Conservation (phyloP, 2,888 invertebrate genomes). For the Arge pagana region DNA sequence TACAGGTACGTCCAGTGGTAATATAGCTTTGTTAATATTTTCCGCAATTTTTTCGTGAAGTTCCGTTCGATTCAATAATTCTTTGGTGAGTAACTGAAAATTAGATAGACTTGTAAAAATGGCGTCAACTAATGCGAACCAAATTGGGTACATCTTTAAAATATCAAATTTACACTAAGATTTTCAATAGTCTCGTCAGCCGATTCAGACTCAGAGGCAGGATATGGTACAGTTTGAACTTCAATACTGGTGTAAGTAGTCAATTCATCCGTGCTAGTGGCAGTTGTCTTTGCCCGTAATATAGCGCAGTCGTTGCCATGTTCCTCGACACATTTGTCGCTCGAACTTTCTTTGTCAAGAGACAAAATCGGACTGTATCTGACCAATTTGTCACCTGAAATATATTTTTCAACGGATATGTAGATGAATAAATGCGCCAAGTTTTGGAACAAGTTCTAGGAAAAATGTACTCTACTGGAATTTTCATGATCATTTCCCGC, state of each 20-base stretch:
- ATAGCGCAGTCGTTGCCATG: not conserved
- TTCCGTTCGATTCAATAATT: conserved; percentile 60
- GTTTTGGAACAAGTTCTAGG: not conserved
- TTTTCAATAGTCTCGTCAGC: conserved; percentile 51
- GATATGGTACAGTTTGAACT: conserved; percentile 50
- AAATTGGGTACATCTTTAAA: too few relatives aligned
- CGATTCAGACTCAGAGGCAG: conserved; percentile 43
- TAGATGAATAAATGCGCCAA: too few relatives aligned
- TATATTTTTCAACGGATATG: not conserved
- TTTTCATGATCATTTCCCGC: conserved; percentile 1
- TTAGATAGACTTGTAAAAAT: too few relatives aligned
- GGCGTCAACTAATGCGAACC: not conserved
- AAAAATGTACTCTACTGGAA: conserved; percentile 1
- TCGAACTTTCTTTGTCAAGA: not conserved
- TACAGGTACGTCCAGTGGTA: conserved; percentile 39
- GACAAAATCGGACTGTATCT: not conserved
- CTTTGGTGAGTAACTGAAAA: conserved; percentile 57
- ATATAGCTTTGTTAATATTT: conserved; percentile 60
- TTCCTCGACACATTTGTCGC: not conserved
- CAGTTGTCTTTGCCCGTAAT: conserved; percentile 34
- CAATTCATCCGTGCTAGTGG: conserved; percentile 50
- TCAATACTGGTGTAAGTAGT: conserved; percentile 44
- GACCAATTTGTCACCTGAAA: conserved; percentile 6
- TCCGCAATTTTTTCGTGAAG: conserved; percentile 62
- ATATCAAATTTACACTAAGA: conserved; percentile 45